Percentiles rank a stretch among this genome's conserved stretches.
Conservation (phyloP, 2,113 vertebrate species). For the Phyllostomus hastatus region DNA sequence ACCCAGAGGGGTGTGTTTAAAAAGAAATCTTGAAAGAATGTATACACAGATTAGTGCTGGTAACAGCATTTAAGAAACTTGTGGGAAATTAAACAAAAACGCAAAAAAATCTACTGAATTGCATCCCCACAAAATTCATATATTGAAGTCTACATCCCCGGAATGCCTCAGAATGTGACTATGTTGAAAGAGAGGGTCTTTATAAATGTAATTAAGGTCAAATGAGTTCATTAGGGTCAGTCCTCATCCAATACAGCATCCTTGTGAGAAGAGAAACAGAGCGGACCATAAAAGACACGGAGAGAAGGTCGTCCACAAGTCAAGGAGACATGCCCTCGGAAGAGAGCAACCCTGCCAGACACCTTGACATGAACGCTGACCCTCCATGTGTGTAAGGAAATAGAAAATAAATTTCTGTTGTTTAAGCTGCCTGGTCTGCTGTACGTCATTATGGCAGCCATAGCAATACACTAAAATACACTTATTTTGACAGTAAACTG, state of each 20-base stretch:
- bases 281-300: not conserved
- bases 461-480: not conserved
- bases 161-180: not conserved
- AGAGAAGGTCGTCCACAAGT: not conserved
- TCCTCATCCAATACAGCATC: not conserved
- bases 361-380: not conserved
- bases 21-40: not conserved
- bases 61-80: constrained; percentile 7
- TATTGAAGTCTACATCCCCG: not conserved
- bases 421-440: not conserved
- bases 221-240: not conserved
- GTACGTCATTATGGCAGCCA: not conserved
- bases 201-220: not conserved
- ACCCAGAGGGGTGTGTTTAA: not conserved
- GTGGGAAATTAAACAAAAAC: constrained; percentile 6
- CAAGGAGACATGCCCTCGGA: not conserved
- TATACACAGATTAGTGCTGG: not conserved
- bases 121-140: not conserved
- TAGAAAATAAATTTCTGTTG: not conserved
- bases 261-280: not conserved
- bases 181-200: not conserved
- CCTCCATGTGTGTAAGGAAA: not conserved
- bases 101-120: not conserved
- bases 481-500: not conserved
- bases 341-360: not conserved